Evolutionary conservation across 2,113 vertebrate genomes (phyloP).

Genomic region (Riparia riparia): DNA sequence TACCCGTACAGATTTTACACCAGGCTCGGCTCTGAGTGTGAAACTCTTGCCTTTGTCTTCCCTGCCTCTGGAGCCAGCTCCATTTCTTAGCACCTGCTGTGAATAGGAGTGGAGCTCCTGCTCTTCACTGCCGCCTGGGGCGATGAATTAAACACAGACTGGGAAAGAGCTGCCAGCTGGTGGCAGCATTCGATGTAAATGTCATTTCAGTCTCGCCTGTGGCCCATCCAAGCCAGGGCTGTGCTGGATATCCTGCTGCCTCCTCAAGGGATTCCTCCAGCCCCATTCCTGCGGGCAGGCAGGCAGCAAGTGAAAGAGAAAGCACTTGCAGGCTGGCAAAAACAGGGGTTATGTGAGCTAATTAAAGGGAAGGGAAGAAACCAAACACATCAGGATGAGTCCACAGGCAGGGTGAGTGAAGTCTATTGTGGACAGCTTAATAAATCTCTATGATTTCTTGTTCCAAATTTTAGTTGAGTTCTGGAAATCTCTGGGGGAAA

Average conservation of each 20-base stretch:
- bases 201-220: neutral
- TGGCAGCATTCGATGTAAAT: slow-evolving; percentile 34
- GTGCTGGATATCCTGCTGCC: neutral
- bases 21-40: neutral
- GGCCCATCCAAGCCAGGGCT: neutral
- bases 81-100: neutral
- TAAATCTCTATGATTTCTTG: neutral
- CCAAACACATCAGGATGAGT: neutral
- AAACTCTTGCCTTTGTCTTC: neutral
- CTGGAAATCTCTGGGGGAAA: neutral
- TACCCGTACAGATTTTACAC: neutral
- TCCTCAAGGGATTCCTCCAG: neutral
- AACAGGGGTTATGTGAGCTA: neutral
- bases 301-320: slow-evolving; percentile 11
- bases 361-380: neutral
- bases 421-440: neutral
- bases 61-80: neutral
- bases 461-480: neutral
- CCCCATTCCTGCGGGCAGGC: slow-evolving; percentile 9
- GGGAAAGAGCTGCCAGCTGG: neutral
- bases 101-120: neutral
- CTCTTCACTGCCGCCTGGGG: rapidly evolving
- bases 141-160: too few species aligned
- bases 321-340: neutral
- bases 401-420: neutral